Base-by-base conservation (phyloP, 2,113 vertebrate genomes). In the Felis chaus region DNA sequence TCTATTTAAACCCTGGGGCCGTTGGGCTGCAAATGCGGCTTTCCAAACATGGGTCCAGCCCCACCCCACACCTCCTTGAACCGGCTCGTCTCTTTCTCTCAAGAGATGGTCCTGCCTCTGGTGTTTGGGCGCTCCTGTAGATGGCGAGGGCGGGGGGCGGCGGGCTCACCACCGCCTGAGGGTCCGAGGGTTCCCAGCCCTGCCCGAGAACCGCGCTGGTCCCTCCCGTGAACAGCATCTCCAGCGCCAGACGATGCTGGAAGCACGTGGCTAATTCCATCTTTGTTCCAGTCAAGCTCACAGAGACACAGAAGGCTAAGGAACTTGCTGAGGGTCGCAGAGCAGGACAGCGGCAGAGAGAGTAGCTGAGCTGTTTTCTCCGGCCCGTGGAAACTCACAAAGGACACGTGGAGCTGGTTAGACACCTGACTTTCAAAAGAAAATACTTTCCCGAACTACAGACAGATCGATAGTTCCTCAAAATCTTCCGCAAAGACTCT, bases 181-280 rank as follows among this genome's bases (percentile, higher is more conserved):
- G 0, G 14, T 14, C 33, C 5, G 0, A 21, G 25, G 0, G 7
- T 29, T 25, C 74, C 39, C 48, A 80, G 80, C 53, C 27, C 25
- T 6, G 23, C 31, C 66, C 39, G 19, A n/a, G 74, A 41, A 3
- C 13, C 1, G 14, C 2, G 33, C 11, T 4, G 7, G 15, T 5
- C 21, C 21, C 33, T 31, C 8, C 69, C 2, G 9, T 0, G 0
- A 15, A 14, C 19, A 10, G n/a, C 0, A 6, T 23, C 63, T 29
- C 5, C 0, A 18, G n/a, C 13, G 79, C 50, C 29, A 0, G 2
- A 5, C 25, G 4, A 14, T 0, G 36, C 71, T 31, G 53, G 33
- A 7, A 76, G 36, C 65, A 69, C 19, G 0, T 12, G 1, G 8
- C n/a, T 5, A 0, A 23, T 39, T 63, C 65, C 5, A 18, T 2